Percentiles rank a stretch among this genome's conserved stretches.
Conservation (phyloP, 2,888 invertebrate species). For the Andrena praecox region DNA sequence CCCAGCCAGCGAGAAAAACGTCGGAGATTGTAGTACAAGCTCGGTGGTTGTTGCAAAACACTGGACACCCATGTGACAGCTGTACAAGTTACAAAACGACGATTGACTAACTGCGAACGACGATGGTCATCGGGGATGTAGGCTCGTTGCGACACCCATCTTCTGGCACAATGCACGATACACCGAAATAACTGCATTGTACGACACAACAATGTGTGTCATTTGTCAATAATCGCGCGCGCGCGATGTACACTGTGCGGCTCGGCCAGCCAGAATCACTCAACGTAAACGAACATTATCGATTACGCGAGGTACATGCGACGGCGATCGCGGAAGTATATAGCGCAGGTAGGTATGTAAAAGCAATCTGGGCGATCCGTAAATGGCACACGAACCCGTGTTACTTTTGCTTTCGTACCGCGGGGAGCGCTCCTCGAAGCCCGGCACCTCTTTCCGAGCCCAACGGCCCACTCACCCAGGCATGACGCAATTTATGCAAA, state of each 20-base stretch:
- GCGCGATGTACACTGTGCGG: not conserved
- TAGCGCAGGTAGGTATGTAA: not conserved
- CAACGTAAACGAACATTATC: not conserved
- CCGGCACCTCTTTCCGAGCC: not conserved
- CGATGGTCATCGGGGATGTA: conserved; percentile 31
- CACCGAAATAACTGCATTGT: not conserved
- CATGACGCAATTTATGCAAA: conserved; percentile 48
- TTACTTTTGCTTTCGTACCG: conserved; percentile 6
- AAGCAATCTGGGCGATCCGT: not conserved
- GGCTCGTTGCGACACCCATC: not conserved
- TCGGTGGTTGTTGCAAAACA: conserved; percentile 21
- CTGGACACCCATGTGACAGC: conserved; percentile 21
- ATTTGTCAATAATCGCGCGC: conserved; percentile 15
- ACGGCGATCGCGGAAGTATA: not conserved
- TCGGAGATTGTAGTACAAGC: not conserved
- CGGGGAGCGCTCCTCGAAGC: not conserved
- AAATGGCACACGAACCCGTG: conserved; percentile 1
- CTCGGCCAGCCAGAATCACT: not conserved
- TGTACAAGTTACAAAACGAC: conserved; percentile 35
- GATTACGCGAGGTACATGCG: not conserved
- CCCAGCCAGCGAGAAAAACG: not conserved
- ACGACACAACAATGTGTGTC: not conserved
- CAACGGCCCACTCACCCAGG: conserved; percentile 23
- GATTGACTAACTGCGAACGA: conserved; percentile 33
- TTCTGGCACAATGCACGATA: not conserved